Base-by-base conservation (phyloP, 2,797 vertebrate genomes). In the Periophthalmus magnuspinnatus region DNA sequence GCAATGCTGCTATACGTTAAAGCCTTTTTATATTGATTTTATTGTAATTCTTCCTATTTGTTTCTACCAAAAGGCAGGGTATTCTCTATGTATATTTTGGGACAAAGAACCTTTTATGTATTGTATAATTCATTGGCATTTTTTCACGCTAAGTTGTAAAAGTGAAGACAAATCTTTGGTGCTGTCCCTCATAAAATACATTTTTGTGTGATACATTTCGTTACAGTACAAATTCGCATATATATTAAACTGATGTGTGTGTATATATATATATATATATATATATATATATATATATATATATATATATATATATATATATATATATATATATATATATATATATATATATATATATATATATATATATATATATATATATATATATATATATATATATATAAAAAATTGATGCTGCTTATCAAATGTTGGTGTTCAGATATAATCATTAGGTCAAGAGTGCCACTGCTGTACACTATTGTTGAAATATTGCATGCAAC, bases 1-100 rank as follows among this genome's bases (percentile, higher is more conserved):
- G 22, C 67, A 75, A 48, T 80, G 79, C 84, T 91, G 85, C 78
- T 85, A 33, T 59, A 22, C 75, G 63, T 13, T 60, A 67, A 9
- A 75, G 68, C 2, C 5, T 55, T 79, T 79, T 78, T 48, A 74
- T 67, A 21, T 41, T 67, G 22, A 16, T 61, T 84, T 74, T 70
- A 75, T 52, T 75, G 13, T 62, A 55, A 80, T 75, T 80, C 1
- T 66, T 76, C 74, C 36, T n/a, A 59, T 13, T 21, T 11, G 65
- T 24, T 47, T 74, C 69, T 41, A 22, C 54, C 1, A 52, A 71
- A 66, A 67, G 22, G 55, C 36, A 80, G 14, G 32, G 50, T 68
- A 16, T 5, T 63, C 33, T 77, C 10, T 74, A 6, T 84, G 64
- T 76, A 58, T 75, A 77, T 82, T 81, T 81, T 56, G 70, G 72